These are phyloP conservation scores for Steromphala cineraria DNA, from an alignment of 2,888 invertebrate species.

Conservation along the genomic window DNA sequence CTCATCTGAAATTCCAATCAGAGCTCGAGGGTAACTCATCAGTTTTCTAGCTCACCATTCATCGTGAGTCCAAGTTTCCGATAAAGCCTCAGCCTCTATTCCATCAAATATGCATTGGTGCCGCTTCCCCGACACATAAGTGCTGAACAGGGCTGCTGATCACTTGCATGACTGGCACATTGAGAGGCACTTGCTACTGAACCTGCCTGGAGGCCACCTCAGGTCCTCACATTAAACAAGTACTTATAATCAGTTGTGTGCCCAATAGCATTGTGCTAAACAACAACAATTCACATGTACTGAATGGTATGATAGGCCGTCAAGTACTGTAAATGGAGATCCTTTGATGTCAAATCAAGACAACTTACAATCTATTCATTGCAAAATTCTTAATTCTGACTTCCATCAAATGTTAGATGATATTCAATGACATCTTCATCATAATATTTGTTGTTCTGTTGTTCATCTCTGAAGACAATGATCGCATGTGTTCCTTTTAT, in stretches of 20 bases:
- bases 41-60: neutral
- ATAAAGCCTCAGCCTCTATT: neutral
- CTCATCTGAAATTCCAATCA: conserved; percentile 5
- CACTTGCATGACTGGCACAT: neutral
- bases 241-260: neutral
- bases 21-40: neutral
- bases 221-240: neutral
- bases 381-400: too few relatives aligned
- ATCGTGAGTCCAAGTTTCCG: neutral
- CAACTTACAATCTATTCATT: too few relatives aligned
- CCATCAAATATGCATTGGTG: neutral
- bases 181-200: neutral
- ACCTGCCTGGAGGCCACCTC: neutral
- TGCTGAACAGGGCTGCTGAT: neutral
- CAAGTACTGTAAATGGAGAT: too few relatives aligned
- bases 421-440: too few relatives aligned
- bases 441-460: too few relatives aligned
- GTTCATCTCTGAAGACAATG: too few relatives aligned
- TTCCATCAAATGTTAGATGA: too few relatives aligned
- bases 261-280: too few relatives aligned
- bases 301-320: too few relatives aligned
- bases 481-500: too few relatives aligned
- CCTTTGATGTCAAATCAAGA: too few relatives aligned
- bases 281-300: too few relatives aligned
- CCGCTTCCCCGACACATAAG: neutral